Conservation (phyloP, 2,888 invertebrate genomes). For the Amphipoea lucens region DNA sequence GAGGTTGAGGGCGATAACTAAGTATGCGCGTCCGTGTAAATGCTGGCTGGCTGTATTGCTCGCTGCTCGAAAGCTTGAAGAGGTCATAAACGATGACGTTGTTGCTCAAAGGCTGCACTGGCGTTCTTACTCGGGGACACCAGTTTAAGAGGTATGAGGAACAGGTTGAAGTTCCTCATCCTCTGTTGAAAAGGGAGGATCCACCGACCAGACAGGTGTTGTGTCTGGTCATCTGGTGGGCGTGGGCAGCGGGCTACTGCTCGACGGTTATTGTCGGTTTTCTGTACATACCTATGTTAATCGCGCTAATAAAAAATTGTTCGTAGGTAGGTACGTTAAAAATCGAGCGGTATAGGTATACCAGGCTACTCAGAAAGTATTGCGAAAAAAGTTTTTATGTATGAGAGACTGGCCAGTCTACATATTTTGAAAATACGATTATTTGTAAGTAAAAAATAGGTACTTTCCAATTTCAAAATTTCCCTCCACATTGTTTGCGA, state of each 20-base stretch:
- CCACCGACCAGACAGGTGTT: not conserved
- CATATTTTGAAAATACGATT: too few species aligned
- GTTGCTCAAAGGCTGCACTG: not conserved
- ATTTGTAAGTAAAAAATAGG: too few species aligned
- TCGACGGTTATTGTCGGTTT: not conserved
- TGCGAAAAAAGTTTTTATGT: too few species aligned
- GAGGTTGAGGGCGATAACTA: not conserved
- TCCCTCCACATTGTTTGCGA: too few species aligned
- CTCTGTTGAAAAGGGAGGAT: not conserved
- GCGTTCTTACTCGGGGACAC: not conserved
- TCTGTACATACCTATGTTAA: not conserved
- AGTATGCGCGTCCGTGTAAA: not conserved
- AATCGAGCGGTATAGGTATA: not conserved
- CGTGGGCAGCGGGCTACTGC: not conserved
- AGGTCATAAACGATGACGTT: not conserved
- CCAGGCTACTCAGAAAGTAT: too few species aligned
- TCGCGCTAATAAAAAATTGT: not conserved
- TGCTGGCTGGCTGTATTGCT: not conserved
- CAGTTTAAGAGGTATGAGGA: not conserved
- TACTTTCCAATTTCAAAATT: too few species aligned
- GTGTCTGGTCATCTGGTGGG: not conserved
- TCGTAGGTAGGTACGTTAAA: not conserved
- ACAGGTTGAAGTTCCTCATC: not conserved
- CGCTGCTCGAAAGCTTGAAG: not conserved
- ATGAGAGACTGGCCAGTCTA: too few species aligned